A percentile compares a stretch with the other conserved stretches of the same genome.
Evolutionary conservation across 1,140 invertebrate genomes (phyloP).

Genomic region (Philotrypesis tridentata): DNA sequence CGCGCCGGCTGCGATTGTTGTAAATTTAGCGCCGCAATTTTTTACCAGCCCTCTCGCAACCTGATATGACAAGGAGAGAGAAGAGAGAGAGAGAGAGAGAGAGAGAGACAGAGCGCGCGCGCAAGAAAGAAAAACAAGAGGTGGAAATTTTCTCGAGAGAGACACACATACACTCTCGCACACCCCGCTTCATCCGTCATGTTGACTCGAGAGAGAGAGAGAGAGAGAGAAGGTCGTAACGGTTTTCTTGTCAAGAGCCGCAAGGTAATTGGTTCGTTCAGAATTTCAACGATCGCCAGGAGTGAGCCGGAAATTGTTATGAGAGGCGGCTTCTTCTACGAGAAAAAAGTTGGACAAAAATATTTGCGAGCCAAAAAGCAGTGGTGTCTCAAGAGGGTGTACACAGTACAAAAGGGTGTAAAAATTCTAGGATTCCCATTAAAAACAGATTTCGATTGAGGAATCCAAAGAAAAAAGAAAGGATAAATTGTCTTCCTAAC

Average conservation of each 20-base stretch:
- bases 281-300: conserved; percentile 24
- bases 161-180: neutral
- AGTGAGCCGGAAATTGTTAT: neutral
- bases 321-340: neutral
- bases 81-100: neutral
- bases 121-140: neutral
- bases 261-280: conserved; percentile 15
- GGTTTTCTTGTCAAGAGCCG: conserved; percentile 15
- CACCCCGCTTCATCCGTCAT: conserved; percentile 11
- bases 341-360: neutral
- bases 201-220: neutral
- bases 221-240: conserved; percentile 7
- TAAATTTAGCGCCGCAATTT: conserved; percentile 7
- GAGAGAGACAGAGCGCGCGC: neutral
- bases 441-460: too few relatives aligned
- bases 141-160: conserved; percentile 4
- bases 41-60: neutral
- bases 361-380: too few relatives aligned
- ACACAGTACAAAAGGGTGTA: too few relatives aligned
- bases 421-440: too few relatives aligned
- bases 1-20: conserved; percentile 12
- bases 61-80: neutral
- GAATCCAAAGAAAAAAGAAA: too few relatives aligned
- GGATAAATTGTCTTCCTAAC: neutral
- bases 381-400: too few relatives aligned